These are phyloP conservation scores for Drosophila pectinifera DNA, from an alignment of 1,140 invertebrate species.

Conservation along the genomic window DNA sequence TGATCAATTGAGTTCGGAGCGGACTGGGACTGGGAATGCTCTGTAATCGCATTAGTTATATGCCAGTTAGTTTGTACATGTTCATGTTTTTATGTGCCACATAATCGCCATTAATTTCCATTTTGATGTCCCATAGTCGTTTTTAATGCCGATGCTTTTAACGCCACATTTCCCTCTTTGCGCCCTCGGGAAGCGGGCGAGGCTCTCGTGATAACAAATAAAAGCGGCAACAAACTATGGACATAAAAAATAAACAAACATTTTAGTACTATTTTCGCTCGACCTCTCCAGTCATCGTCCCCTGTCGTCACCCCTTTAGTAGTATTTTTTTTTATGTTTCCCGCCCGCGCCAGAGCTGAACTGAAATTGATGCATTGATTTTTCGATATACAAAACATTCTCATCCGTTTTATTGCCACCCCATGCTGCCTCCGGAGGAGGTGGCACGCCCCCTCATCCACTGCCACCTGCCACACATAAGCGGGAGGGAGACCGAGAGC, in stretches of 20 bases:
- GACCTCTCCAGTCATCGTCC: neutral
- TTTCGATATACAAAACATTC: constrained; percentile 75
- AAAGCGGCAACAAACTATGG: constrained; percentile 74
- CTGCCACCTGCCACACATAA: constrained; percentile 45
- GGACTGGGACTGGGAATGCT: constrained; percentile 4
- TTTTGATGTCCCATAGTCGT: constrained; percentile 62
- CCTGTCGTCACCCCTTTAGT: constrained; percentile 24
- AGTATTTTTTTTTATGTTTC: neutral
- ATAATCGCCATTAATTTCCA: constrained; percentile 60
- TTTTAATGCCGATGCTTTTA: constrained; percentile 77
- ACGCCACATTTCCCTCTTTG: constrained; percentile 26
- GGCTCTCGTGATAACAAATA: constrained; percentile 50
- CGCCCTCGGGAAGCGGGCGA: neutral
- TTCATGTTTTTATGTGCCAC: constrained; percentile 52
- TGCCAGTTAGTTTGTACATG: constrained; percentile 42
- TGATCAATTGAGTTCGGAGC: constrained; percentile 36
- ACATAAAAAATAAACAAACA: constrained; percentile 69
- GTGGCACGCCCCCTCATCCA: constrained; percentile 34
- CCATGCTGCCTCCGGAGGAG: constrained; percentile 13
- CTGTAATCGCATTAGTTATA: constrained; percentile 57
- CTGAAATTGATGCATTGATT: constrained; percentile 73
- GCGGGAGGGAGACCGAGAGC: neutral
- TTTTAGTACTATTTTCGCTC: constrained; percentile 64
- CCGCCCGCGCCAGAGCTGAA: neutral
- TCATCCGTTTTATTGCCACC: constrained; percentile 64